Evolutionary conservation across 2,113 vertebrate genomes (phyloP).

Genomic region (Ahaetulla prasina): DNA sequence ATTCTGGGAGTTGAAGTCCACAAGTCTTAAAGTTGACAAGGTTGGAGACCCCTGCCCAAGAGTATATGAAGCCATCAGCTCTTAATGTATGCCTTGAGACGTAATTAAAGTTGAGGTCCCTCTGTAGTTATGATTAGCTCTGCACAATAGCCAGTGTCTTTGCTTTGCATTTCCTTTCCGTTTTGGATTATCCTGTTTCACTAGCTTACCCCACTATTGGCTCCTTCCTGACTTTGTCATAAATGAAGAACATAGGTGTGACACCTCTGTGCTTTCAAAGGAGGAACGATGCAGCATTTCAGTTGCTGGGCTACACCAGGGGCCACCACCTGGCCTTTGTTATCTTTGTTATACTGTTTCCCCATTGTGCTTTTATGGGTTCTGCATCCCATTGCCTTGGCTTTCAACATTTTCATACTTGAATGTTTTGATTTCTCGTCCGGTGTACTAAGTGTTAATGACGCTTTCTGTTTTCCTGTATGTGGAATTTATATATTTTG

Average conservation of each 20-base stretch:
- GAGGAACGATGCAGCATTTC: slow-evolving; percentile 67
- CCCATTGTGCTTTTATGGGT: slow-evolving; percentile 62
- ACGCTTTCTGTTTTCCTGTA: not conserved
- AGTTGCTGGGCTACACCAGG: slow-evolving; percentile 54
- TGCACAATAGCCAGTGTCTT: not conserved
- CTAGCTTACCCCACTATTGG: slow-evolving; percentile 6
- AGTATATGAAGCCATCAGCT: not conserved
- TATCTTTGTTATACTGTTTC: slow-evolving; percentile 20
- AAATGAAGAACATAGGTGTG: slow-evolving; percentile 43
- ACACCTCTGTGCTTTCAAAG: slow-evolving; percentile 57
- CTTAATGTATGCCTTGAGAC: not conserved
- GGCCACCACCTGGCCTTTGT: slow-evolving; percentile 35
- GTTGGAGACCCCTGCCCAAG: not conserved
- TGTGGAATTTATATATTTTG: slow-evolving; percentile 20
- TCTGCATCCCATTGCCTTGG: slow-evolving; percentile 59
- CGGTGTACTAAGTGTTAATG: slow-evolving; percentile 23
- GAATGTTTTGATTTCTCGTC: slow-evolving; percentile 49
- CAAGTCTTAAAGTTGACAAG: too few species aligned
- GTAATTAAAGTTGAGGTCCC: not conserved
- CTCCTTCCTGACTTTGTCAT: not conserved
- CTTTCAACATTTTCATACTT: slow-evolving; percentile 59
- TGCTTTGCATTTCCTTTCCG: slow-evolving; percentile 37
- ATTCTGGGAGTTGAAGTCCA: too few species aligned
- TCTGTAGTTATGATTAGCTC: too few species aligned
- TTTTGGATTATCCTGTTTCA: not conserved